Conservation (phyloP, 1,140 invertebrate genomes). For the Lepidurus apus region DNA sequence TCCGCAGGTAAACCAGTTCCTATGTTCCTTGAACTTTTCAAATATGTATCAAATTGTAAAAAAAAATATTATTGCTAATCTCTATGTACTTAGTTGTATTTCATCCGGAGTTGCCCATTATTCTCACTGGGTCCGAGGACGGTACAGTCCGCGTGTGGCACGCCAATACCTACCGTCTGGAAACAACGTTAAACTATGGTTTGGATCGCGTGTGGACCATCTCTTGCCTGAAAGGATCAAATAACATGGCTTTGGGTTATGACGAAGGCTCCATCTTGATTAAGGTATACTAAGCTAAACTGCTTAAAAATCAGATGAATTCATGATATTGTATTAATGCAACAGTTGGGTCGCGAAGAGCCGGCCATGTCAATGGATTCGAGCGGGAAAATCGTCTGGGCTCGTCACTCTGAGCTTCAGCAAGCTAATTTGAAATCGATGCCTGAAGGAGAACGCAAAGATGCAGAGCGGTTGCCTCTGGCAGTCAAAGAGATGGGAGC, state of each 20-base stretch:
- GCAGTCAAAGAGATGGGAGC: conserved; percentile 98
- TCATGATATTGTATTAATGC: conserved; percentile 2
- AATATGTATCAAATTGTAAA: too few relatives aligned
- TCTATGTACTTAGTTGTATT: conserved; percentile 54
- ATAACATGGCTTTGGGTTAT: conserved; percentile 95
- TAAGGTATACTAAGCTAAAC: conserved; percentile 51
- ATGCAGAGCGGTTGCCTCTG: conserved; percentile 86
- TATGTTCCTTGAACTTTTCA: too few relatives aligned
- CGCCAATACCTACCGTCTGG: conserved; percentile 91
- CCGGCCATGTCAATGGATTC: conserved; percentile 99
- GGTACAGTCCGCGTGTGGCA: conserved; percentile 96
- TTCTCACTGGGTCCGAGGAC: conserved; percentile 96
- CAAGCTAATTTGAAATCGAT: conserved; percentile 87
- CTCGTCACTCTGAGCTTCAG: conserved; percentile 94
- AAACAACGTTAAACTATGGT: conserved; percentile 96
- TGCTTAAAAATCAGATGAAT: neutral
- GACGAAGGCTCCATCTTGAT: conserved; percentile 98
- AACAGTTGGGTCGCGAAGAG: conserved; percentile 85
- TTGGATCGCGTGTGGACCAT: conserved; percentile 98
- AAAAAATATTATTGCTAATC: too few relatives aligned
- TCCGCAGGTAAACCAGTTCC: conserved; percentile 50
- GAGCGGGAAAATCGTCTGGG: conserved; percentile 93
- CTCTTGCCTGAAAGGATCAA: conserved; percentile 87
- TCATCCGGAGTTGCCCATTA: conserved; percentile 95
- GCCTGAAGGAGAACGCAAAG: conserved; percentile 63